These are phyloP conservation scores for Drosophila seguyi DNA, from an alignment of 1,140 invertebrate genomes.

Conservation along the genomic window DNA sequence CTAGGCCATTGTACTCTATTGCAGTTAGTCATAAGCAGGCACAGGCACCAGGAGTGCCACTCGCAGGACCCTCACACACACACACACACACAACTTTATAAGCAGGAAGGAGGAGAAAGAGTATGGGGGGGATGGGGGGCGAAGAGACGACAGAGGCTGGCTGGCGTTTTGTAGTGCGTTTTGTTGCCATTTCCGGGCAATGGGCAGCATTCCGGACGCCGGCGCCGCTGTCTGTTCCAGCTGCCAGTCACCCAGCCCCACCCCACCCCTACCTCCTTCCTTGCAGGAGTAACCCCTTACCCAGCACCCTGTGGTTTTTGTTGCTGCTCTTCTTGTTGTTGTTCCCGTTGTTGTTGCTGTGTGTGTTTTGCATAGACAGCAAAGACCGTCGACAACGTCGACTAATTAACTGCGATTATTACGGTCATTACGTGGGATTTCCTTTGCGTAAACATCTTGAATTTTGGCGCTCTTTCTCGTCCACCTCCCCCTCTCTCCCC, in stretches of 20 bases:
- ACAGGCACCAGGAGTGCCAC: slow-evolving; percentile 38
- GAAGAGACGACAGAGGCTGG: slow-evolving; percentile 20
- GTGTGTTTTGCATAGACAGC: slow-evolving; percentile 79
- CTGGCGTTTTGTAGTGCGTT: slow-evolving; percentile 66
- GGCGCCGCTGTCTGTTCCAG: slow-evolving; percentile 59
- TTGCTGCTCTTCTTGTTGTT: slow-evolving; percentile 52
- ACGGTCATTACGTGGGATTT: slow-evolving; percentile 85
- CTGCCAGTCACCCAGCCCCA: slow-evolving; percentile 40
- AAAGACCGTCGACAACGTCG: slow-evolving; percentile 79
- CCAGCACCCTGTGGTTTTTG: slow-evolving; percentile 22
- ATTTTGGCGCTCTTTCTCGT: slow-evolving; percentile 82
- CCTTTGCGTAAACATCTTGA: slow-evolving; percentile 85
- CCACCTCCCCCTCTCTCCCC: too few relatives aligned
- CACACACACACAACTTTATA: neutral
- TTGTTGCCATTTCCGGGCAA: slow-evolving; percentile 77
- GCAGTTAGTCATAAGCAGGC: slow-evolving; percentile 72
- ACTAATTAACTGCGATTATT: slow-evolving; percentile 86
- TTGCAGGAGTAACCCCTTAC: neutral
- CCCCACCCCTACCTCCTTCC: neutral
- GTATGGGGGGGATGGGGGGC: too few relatives aligned
- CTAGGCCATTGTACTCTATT: slow-evolving; percentile 19
- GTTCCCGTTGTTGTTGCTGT: slow-evolving; percentile 39
- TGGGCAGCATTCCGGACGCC: slow-evolving; percentile 61
- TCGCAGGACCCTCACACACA: slow-evolving; percentile 45
- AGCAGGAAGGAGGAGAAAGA: slow-evolving; percentile 8